Evolutionary conservation across 2,797 vertebrate species (phyloP).

Genomic region (Somateria mollissima): DNA sequence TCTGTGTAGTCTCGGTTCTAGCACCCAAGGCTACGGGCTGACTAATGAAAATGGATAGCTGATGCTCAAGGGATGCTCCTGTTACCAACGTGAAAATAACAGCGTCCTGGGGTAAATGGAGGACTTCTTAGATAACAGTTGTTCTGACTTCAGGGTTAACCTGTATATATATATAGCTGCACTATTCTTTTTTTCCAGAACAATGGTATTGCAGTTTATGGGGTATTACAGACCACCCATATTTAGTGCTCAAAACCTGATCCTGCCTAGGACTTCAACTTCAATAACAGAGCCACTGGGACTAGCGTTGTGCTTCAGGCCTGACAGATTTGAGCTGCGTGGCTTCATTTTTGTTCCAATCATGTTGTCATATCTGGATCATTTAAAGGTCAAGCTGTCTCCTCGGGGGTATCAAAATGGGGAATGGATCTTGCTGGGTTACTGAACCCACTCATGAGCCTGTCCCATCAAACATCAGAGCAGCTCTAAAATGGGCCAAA

Average conservation of each 20-base stretch:
- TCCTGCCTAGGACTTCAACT: background rate
- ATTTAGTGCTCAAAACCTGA: background rate
- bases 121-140: slow-evolving; percentile 1
- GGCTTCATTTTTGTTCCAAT: background rate
- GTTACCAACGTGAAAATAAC: background rate
- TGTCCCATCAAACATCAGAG: background rate
- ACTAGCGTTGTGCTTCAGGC: background rate
- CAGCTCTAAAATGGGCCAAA: background rate
- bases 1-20: background rate
- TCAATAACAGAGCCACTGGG: background rate
- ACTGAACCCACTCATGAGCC: background rate
- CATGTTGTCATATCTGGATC: background rate
- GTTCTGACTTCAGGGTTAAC: background rate
- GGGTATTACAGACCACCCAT: background rate
- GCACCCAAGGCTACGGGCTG: background rate
- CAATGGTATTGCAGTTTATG: background rate
- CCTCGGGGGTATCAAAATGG: background rate
- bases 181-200: background rate
- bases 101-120: background rate
- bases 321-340: background rate
- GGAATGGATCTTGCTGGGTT: background rate
- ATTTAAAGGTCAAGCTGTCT: background rate
- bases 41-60: background rate
- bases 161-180: background rate
- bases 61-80: background rate